A percentile compares a stretch with the other conserved stretches of the same genome.
Conservation (phyloP, 2,113 vertebrate genomes). For the Lepisosteus oculatus region DNA sequence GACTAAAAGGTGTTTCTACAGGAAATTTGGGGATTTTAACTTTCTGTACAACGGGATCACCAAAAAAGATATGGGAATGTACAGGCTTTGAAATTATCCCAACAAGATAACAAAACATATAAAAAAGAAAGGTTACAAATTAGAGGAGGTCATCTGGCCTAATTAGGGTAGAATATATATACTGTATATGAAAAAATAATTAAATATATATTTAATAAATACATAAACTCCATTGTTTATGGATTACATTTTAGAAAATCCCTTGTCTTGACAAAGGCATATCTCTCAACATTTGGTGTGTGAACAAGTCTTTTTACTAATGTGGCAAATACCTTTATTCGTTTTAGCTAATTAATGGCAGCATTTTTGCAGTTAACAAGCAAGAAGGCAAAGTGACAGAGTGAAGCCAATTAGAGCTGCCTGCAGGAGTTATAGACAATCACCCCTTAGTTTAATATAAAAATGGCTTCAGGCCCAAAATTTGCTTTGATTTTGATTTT, state of each 20-base stretch:
- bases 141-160: no score
- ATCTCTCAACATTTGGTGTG: not conserved
- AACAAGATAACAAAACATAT: no score
- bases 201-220: not conserved
- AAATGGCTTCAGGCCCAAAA: not conserved
- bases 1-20: no score
- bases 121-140: no score
- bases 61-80: no score
- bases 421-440: not conserved
- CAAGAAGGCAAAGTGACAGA: not conserved
- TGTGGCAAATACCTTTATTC: not conserved
- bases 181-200: no score
- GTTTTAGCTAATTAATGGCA: not conserved
- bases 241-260: not conserved
- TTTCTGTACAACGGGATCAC: no score
- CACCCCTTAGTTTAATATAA: not conserved
- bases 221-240: no score
- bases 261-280: not conserved
- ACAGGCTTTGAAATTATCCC: no score
- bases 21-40: no score
- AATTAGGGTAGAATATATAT: no score
- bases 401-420: not conserved
- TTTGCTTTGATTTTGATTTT: not conserved
- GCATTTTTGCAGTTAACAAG: not conserved
- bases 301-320: not conserved